Percentiles rank a stretch among this genome's conserved stretches.
phyloP scores from a whole-genome alignment of 2,797 vertebrate genomes.

The Melanotaenia boesemani region DNA sequence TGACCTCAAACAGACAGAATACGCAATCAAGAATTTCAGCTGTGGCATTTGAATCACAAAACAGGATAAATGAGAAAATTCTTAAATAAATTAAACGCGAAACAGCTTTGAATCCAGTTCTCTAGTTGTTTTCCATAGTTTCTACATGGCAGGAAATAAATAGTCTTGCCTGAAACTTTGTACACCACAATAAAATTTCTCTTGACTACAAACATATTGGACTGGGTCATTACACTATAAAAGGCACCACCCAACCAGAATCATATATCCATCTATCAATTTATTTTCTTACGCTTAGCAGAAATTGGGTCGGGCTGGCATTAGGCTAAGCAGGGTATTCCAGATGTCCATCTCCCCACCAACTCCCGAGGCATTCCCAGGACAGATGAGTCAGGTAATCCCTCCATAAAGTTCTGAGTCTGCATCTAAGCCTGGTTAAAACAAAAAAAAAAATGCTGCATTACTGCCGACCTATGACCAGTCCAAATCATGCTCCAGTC shows the following conservation, averaged over 20 bases:
- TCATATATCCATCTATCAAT: background rate
- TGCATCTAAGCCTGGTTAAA: background rate
- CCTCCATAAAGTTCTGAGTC: background rate
- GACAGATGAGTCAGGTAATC: background rate
- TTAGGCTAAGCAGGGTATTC: conserved; percentile 2
- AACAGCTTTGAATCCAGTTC: background rate
- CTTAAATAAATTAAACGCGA: background rate
- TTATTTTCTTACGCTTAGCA: background rate
- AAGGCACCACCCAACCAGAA: background rate
- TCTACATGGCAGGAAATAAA: background rate
- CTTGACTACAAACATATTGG: background rate
- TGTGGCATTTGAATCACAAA: background rate
- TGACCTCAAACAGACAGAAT: background rate
- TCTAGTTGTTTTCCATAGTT: background rate
- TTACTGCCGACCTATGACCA: background rate
- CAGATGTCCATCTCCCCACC: background rate
- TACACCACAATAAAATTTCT: background rate
- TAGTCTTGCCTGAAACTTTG: background rate
- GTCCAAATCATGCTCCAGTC: background rate
- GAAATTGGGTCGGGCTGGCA: conserved; percentile 1
- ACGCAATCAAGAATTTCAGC: background rate
- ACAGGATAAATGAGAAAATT: background rate
- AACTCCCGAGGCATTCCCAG: background rate
- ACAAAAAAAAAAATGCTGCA: background rate
- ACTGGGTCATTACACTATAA: background rate